Evolutionary conservation across 2,797 vertebrate species (phyloP).

Genomic region (Gastrophryne carolinensis): DNA sequence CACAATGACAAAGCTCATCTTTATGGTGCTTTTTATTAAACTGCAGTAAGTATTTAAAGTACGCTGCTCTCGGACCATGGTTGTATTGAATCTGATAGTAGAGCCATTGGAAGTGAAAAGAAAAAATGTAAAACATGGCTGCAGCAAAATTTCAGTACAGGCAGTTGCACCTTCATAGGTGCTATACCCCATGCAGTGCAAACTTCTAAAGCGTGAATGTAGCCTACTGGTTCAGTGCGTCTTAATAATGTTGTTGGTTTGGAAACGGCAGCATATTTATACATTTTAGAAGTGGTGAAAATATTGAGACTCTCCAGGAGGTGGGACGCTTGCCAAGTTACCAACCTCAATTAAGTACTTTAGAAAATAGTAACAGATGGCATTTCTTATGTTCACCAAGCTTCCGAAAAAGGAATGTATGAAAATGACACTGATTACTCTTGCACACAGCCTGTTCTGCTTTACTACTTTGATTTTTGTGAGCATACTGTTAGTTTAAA

Average conservation of each 20-base stretch:
- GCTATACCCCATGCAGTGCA: too few species aligned
- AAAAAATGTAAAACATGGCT: too few species aligned
- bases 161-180: too few species aligned
- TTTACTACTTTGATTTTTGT: slow-evolving; percentile 20
- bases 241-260: background rate
- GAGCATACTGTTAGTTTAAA: slow-evolving; percentile 21
- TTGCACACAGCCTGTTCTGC: slow-evolving; percentile 61
- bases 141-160: too few species aligned
- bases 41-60: too few species aligned
- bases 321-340: slow-evolving; percentile 61
- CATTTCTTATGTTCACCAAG: slow-evolving; percentile 67
- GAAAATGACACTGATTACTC: slow-evolving; percentile 54
- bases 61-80: too few species aligned
- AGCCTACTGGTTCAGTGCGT: background rate
- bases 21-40: too few species aligned
- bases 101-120: too few species aligned
- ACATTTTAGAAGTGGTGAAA: slow-evolving; percentile 46
- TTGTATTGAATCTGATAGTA: too few species aligned
- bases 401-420: slow-evolving; percentile 59
- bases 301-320: slow-evolving; percentile 67
- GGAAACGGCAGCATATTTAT: background rate
- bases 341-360: slow-evolving; percentile 72
- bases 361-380: slow-evolving; percentile 72
- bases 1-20: too few species aligned
- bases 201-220: too few species aligned